Percentiles rank a stretch among this genome's conserved stretches.
These are phyloP conservation scores for Sitta carolinensis DNA, from an alignment of 2,797 vertebrate species.

Conservation along the genomic window DNA sequence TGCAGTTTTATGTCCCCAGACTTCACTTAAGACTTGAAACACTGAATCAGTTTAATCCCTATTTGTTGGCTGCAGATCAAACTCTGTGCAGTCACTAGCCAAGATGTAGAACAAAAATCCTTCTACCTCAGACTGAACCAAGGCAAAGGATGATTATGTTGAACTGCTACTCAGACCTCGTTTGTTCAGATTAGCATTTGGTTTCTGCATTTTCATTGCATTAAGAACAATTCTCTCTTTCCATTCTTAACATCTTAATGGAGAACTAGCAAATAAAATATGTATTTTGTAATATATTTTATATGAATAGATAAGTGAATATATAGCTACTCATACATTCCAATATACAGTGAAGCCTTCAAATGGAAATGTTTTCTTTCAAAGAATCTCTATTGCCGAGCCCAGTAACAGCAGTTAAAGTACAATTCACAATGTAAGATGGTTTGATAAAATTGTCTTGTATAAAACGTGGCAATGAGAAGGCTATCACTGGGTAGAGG, in stretches of 20 bases:
- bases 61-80: background rate
- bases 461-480: background rate
- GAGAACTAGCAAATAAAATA: conserved; percentile 28
- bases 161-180: background rate
- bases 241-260: background rate
- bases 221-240: background rate
- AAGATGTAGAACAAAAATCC: background rate
- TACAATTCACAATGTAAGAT: background rate
- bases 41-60: background rate
- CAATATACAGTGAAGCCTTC: conserved; percentile 34
- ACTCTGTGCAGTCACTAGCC: background rate
- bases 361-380: background rate
- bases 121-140: background rate
- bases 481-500: background rate
- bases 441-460: background rate
- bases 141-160: background rate
- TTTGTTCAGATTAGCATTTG: background rate
- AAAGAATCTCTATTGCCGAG: background rate
- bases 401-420: background rate
- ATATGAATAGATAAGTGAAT: background rate
- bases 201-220: conserved; percentile 3
- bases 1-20: background rate
- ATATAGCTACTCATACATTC: background rate
- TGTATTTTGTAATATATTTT: background rate
- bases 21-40: background rate